Percentiles rank a stretch among this genome's conserved stretches.
phyloP scores from a whole-genome alignment of 1,140 invertebrate species.

The Teleogryllus occipitalis region DNA sequence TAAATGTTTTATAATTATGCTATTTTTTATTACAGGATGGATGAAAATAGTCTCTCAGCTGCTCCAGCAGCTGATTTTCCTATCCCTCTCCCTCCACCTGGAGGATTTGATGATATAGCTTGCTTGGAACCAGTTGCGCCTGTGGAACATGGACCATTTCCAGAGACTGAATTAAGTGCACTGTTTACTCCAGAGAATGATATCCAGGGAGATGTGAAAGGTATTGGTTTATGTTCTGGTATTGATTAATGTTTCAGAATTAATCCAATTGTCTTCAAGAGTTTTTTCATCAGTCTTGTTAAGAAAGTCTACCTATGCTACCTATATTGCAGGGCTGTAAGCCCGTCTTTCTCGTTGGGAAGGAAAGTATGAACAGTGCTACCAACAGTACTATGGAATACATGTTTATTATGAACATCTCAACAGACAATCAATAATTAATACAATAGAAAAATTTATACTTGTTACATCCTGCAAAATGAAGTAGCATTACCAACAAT shows the following conservation, averaged over 20 bases:
- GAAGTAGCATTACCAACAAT: too few species aligned
- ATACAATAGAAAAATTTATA: too few species aligned
- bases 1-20: not conserved
- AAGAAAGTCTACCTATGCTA: too few species aligned
- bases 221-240: constrained; percentile 26
- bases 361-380: too few species aligned
- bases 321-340: too few species aligned
- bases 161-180: constrained; percentile 36
- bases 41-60: constrained; percentile 33
- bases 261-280: not conserved
- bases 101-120: constrained; percentile 33
- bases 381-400: too few species aligned
- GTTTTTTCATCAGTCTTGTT: too few species aligned
- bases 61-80: constrained; percentile 34
- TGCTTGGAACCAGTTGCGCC: constrained; percentile 33
- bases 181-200: constrained; percentile 35
- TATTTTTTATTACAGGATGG: constrained; percentile 30
- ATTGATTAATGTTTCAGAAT: not conserved
- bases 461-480: too few species aligned
- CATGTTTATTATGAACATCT: too few species aligned
- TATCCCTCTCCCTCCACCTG: constrained; percentile 37
- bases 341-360: too few species aligned
- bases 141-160: constrained; percentile 35
- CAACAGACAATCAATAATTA: too few species aligned
- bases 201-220: constrained; percentile 36